Percentiles rank a stretch among this genome's conserved stretches.
Evolutionary conservation across 2,888 invertebrate genomes (phyloP).

Genomic region (Eugnorisma glareosa): DNA sequence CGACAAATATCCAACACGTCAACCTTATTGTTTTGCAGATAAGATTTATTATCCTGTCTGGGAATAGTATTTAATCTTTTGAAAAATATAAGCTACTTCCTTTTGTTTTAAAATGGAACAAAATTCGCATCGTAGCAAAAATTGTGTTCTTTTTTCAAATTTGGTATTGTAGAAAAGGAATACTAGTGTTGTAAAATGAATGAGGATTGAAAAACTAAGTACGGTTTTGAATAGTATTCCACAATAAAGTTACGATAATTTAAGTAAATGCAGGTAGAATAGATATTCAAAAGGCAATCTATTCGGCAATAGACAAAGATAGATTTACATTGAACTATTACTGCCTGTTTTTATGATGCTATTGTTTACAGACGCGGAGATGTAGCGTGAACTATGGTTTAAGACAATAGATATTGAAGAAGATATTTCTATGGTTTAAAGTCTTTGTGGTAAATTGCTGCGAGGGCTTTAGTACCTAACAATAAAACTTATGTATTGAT

Average conservation of each 20-base stretch:
- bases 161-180: constrained; percentile 45
- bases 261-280: constrained; percentile 36
- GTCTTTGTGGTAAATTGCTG: constrained; percentile 7
- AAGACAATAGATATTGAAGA: neutral
- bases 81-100: constrained; percentile 67
- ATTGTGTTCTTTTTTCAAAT: constrained; percentile 28
- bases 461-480: constrained; percentile 1
- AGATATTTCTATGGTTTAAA: neutral
- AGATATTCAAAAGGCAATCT: constrained; percentile 21
- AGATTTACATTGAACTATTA: constrained; percentile 52
- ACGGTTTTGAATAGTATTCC: constrained; percentile 9
- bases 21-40: neutral
- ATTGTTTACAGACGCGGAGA: constrained; percentile 33
- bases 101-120: constrained; percentile 83
- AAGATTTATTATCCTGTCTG: constrained; percentile 38
- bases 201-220: constrained; percentile 18
- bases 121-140: constrained; percentile 74
- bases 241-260: neutral
- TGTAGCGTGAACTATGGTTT: constrained; percentile 35
- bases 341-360: constrained; percentile 35
- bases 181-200: constrained; percentile 36
- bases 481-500: neutral
- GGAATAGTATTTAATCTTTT: neutral
- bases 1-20: neutral
- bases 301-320: constrained; percentile 32